These are phyloP conservation scores for Drosophila mettleri DNA, from an alignment of 2,888 invertebrate species.

Conservation along the genomic window DNA sequence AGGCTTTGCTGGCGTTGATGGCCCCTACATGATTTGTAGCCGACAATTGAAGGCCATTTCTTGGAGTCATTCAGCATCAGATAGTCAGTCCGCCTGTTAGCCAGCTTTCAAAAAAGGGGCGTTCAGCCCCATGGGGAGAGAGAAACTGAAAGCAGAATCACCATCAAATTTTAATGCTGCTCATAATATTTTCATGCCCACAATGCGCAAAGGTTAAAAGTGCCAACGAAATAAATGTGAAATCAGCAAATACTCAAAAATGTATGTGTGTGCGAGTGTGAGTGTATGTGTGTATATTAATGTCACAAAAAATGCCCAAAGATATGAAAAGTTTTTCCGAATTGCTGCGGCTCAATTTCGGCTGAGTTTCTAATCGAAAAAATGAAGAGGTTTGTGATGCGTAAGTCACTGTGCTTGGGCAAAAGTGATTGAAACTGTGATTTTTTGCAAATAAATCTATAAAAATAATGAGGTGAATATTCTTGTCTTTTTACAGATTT, in stretches of 20 bases:
- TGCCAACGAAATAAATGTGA: constrained; percentile 50
- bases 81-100: not conserved
- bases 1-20: constrained; percentile 61
- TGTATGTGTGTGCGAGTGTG: not conserved
- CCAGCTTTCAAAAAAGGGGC: not conserved
- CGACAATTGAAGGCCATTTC: constrained; percentile 63
- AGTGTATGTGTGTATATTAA: constrained; percentile 30
- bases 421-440: not conserved
- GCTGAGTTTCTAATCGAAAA: constrained; percentile 37
- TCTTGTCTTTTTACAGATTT: too few relatives aligned
- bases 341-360: constrained; percentile 23
- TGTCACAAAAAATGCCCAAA: constrained; percentile 40
- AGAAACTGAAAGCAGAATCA: constrained; percentile 29
- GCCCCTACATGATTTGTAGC: constrained; percentile 69
- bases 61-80: constrained; percentile 1
- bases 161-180: constrained; percentile 78
- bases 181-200: constrained; percentile 74
- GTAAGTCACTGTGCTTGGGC: constrained; percentile 1
- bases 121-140: constrained; percentile 1
- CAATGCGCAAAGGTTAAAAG: constrained; percentile 72
- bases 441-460: too few relatives aligned
- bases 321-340: constrained; percentile 49
- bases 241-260: constrained; percentile 61
- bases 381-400: constrained; percentile 21
- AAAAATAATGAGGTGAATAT: too few relatives aligned